Conservation (phyloP, 1,140 invertebrate genomes). For the Gerris buenoi region DNA sequence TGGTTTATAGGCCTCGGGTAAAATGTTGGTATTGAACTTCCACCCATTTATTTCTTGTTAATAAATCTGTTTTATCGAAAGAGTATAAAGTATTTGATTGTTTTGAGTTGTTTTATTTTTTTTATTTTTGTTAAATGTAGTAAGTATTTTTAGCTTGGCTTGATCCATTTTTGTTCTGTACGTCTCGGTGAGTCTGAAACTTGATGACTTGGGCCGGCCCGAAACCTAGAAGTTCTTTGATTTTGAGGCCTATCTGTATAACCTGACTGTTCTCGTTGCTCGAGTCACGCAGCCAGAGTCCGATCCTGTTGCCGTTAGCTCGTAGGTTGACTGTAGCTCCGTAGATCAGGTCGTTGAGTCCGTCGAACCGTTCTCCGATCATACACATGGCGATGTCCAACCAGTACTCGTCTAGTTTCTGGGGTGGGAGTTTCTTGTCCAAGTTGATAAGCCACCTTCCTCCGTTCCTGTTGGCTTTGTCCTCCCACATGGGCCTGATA, state of each 20-base stretch:
- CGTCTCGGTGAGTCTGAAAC: slow-evolving; percentile 8
- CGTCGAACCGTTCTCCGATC: slow-evolving; percentile 89
- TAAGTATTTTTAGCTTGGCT: slow-evolving; percentile 8
- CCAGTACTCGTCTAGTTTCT: slow-evolving; percentile 86
- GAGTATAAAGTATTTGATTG: too few relatives aligned
- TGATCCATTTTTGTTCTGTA: slow-evolving; percentile 7
- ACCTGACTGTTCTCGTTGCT: slow-evolving; percentile 8
- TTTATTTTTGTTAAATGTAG: slow-evolving; percentile 5
- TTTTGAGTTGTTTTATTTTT: background rate
- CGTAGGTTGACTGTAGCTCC: slow-evolving; percentile 89
- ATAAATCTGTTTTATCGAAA: too few relatives aligned
- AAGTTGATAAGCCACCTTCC: slow-evolving; percentile 87
- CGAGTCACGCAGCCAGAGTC: slow-evolving; percentile 59
- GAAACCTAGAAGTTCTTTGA: slow-evolving; percentile 11
- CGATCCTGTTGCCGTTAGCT: slow-evolving; percentile 79
- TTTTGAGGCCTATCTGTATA: slow-evolving; percentile 10
- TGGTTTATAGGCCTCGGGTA: too few relatives aligned
- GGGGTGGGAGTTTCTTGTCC: slow-evolving; percentile 49
- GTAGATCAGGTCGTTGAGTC: slow-evolving; percentile 77
- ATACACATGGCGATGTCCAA: slow-evolving; percentile 80
- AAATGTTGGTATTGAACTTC: too few relatives aligned
- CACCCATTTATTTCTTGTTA: too few relatives aligned
- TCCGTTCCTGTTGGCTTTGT: slow-evolving; percentile 71
- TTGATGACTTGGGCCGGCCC: slow-evolving; percentile 8
- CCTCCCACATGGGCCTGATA: slow-evolving; percentile 96